Evolutionary conservation across 1,140 invertebrate genomes (phyloP).

Genomic region (Trigoniulus corallinus): DNA sequence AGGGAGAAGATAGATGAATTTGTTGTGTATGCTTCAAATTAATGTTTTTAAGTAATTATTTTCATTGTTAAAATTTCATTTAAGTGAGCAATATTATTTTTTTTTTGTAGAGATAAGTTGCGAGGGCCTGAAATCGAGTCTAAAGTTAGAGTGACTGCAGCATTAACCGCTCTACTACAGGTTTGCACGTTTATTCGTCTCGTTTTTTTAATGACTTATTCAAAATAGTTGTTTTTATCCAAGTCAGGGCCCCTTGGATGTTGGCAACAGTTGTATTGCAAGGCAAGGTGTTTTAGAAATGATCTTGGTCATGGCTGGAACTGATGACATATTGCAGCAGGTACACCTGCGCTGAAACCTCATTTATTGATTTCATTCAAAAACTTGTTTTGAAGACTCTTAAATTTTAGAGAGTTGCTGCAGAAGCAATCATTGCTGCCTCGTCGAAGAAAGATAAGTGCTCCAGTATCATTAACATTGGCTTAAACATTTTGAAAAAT

Average conservation of each 20-base stretch:
- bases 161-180: conserved; percentile 74
- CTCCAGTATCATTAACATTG: conserved; percentile 71
- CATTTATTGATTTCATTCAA: background rate
- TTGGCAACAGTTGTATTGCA: conserved; percentile 80
- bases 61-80: background rate
- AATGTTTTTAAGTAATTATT: too few relatives aligned
- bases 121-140: conserved; percentile 72
- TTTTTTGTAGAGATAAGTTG: conserved; percentile 48
- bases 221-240: background rate
- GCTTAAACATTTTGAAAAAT: conserved; percentile 83
- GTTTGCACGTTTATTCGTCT: conserved; percentile 1
- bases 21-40: too few relatives aligned
- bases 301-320: conserved; percentile 91
- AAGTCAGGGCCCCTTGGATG: conserved; percentile 63
- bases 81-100: background rate
- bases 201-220: background rate
- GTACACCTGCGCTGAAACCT: conserved; percentile 18
- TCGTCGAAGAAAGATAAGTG: conserved; percentile 97
- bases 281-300: conserved; percentile 89
- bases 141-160: conserved; percentile 70
- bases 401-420: conserved; percentile 55
- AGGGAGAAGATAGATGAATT: conserved; percentile 65
- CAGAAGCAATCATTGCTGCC: conserved; percentile 89
- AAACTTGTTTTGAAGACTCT: background rate
- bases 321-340: conserved; percentile 61